These are phyloP conservation scores for Takifugu ocellatus DNA, from an alignment of 2,797 vertebrate species.

Conservation along the genomic window DNA sequence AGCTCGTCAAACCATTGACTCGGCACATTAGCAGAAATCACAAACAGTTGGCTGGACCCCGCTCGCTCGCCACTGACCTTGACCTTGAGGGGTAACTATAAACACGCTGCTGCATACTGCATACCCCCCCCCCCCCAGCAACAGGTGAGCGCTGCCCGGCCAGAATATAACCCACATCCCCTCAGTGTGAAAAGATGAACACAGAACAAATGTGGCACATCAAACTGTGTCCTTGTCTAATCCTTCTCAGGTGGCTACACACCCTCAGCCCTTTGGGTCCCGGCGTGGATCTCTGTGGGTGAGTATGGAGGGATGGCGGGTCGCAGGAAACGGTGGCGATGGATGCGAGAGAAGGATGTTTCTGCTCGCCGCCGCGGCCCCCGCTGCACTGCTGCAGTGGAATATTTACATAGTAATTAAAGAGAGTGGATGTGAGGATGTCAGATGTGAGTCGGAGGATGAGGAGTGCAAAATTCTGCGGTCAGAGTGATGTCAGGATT, in stretches of 20 bases:
- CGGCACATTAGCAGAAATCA: not conserved
- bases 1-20: conserved; percentile 5
- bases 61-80: not conserved
- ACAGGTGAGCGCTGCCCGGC: conserved; percentile 54
- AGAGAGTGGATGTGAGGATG: conserved; percentile 21
- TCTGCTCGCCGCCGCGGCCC: not conserved
- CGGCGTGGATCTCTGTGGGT: conserved; percentile 34
- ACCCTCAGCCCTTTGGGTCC: conserved; percentile 20
- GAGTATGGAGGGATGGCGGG: conserved; percentile 29
- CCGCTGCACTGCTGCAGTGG: conserved; percentile 16
- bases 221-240: conserved; percentile 44
- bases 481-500: not conserved
- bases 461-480: conserved; percentile 17
- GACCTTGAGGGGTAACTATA: conserved; percentile 15
- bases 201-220: conserved; percentile 12
- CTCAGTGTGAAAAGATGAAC: conserved; percentile 21
- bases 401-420: conserved; percentile 46
- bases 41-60: conserved; percentile 15
- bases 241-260: conserved; percentile 45
- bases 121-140: conserved; percentile 9
- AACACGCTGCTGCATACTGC: conserved; percentile 15
- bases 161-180: conserved; percentile 30
- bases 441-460: conserved; percentile 6
- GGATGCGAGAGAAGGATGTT: conserved; percentile 8
- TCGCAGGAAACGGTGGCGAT: conserved; percentile 15